A percentile compares a stretch with the other conserved stretches of the same genome.
phyloP scores from a whole-genome alignment of 2,113 vertebrate genomes.

The Ancistrus triradiatus region DNA sequence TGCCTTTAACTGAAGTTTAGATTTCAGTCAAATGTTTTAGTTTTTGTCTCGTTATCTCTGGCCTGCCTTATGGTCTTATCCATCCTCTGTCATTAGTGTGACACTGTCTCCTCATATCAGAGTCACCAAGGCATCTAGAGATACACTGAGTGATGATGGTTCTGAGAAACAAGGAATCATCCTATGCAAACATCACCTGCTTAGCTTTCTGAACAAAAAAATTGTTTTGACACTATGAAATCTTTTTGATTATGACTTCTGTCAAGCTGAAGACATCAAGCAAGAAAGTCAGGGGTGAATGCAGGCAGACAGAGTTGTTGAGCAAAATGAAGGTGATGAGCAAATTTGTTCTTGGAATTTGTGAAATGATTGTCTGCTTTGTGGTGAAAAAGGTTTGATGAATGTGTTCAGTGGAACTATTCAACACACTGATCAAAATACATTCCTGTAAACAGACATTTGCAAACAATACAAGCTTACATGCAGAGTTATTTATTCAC shows the following conservation, averaged over 20 bases:
- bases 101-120: slow-evolving; percentile 46
- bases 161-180: slow-evolving; percentile 30
- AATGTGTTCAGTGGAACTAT: not conserved
- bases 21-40: slow-evolving; percentile 25
- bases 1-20: slow-evolving; percentile 33
- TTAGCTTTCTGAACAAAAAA: slow-evolving; percentile 7
- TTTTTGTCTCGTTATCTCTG: slow-evolving; percentile 37
- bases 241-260: slow-evolving; percentile 36
- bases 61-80: slow-evolving; percentile 45
- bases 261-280: not conserved
- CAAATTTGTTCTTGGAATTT: too few relatives aligned
- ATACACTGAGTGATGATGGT: slow-evolving; percentile 43
- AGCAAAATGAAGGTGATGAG: not conserved
- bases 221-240: slow-evolving; percentile 24
- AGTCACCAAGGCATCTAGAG: slow-evolving; percentile 43
- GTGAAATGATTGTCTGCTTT: not conserved
- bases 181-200: slow-evolving; percentile 18
- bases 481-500: slow-evolving; percentile 2
- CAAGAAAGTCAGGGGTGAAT: not conserved
- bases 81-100: slow-evolving; percentile 47
- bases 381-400: slow-evolving; percentile 3
- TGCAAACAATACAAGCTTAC: slow-evolving; percentile 10
- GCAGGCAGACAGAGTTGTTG: not conserved
- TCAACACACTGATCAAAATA: slow-evolving; percentile 13
- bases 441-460: slow-evolving; percentile 4